Base-by-base conservation (phyloP, 1,140 invertebrate genomes). In the Hyphantria cunea region DNA sequence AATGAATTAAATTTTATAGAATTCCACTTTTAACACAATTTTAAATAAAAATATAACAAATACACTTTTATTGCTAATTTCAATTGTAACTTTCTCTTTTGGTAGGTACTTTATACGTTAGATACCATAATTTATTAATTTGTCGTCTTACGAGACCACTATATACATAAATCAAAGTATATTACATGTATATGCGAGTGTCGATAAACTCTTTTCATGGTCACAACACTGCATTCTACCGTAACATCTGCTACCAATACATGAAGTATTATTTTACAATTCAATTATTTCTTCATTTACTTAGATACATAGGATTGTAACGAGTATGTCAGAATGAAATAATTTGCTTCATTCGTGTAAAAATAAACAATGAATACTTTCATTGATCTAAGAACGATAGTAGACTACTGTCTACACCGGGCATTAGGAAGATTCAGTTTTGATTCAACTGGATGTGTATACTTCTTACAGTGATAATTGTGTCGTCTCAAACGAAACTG, bases 231-330 rank as follows among this genome's bases (percentile, higher is more conserved):
- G 9, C 41, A 44, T 58, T 48, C 14, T 37, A 37, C 13, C 14
- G 14, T 48, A 31, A 58, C 15, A 56, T 45, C 55, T 37, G 45
- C 55, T 48, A 49, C 45, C 47, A 39, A 25, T 56, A 58, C 55
- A 59, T 33, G 25, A 51, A 59, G 32, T 65, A 59, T n/a, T n/a
- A n/a, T 65, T 53, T 65, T 65, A 65, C 55, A 65, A 53, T 59
- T 33, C 34, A 48, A 44, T 48, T 59, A 58, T 41, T 59, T 59
- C 53, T 44, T 48, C 49, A 53, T 54, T 52, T 53, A 47, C 31
- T 47, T 31, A 39, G 49, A 39, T 48, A 51, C 41, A 25, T 58
- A 41, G 55, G 45, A 33, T 25, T 58, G 55, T 58, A 58, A 49
- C 45, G 45, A 58, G 31, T 12, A 25, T 5, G 5, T 25, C 17